Base-by-base conservation (phyloP, 37 sponge, comb jelly and placozoan genomes). In the Haliclona indistincta region DNA sequence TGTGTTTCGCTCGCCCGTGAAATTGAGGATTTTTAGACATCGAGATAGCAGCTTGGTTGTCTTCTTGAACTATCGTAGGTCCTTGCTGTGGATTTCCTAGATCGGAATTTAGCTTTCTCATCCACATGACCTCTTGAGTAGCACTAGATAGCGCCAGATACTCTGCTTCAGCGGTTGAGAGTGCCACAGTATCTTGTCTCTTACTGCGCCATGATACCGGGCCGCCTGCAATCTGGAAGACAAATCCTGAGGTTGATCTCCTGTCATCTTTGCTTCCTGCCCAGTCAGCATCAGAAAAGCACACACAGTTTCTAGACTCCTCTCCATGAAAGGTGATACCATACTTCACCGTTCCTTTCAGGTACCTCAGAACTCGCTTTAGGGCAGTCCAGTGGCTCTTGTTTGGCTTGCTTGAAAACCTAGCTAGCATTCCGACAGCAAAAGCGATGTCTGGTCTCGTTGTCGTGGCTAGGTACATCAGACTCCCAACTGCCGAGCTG, bases 151-250 rank as follows among this genome's bases (percentile, higher is more conserved):
- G 70, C 26, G 67, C 71, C 23, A 70, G 22, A 28, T 76, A 76
- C 34, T 76, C 78, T 17, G 71, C 80, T 32, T 79, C 80, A 33
- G 70, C 80, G 7, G 80, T 79, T 6, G 78, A 77, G 56, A 77
- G 67, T 26, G 80, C 70, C 0, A 79, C 69, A 69, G 69, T 56
- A 36, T 30, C 37, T 36, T 68, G 80, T 69, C 68, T 79, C 47
- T 69, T 79, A 35, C 70, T 69, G 37, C 37, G 67, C 63, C 63
- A 79, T 29, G 29, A 68, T 40, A 79, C 80, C 39, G 80, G 69
- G 19, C 44, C 70, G 39, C 70, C 80, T 67, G 69, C 56, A 19
- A 79, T 6, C 49, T 58, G 80, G 41, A 79, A 79, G 5, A 79
- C 3, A n/a, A 68, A 79, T 39, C 80, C 70, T 32, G 80, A 79